phyloP scores from a whole-genome alignment of 2,113 vertebrate species.

The Macquaria australasica region DNA sequence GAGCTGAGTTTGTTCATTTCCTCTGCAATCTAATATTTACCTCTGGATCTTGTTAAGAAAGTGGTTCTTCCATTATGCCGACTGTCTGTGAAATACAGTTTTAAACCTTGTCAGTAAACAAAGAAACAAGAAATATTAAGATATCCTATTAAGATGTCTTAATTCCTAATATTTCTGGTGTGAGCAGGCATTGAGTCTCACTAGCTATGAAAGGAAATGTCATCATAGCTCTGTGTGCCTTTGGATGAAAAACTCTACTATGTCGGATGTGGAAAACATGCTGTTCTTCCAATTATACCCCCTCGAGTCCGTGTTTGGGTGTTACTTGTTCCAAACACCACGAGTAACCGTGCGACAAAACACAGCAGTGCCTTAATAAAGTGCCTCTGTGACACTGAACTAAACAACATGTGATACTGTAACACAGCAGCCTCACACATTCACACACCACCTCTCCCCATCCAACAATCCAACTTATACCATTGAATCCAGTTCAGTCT shows the following conservation, averaged over 20 bases:
- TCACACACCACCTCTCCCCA: constrained; percentile 5
- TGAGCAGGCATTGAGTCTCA: constrained; percentile 1
- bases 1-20: not conserved
- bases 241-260: not conserved
- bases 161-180: constrained; percentile 5
- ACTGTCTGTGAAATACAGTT: not conserved
- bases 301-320: constrained; percentile 15
- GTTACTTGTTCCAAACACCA: constrained; percentile 20
- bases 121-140: not conserved
- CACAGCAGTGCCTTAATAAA: constrained; percentile 22
- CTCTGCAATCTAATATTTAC: not conserved
- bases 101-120: too few species aligned
- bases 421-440: not conserved
- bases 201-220: constrained; percentile 53
- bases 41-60: not conserved
- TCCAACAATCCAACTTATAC: constrained; percentile 71
- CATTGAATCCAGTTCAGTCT: constrained; percentile 85
- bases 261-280: constrained; percentile 48
- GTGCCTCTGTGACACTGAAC: constrained; percentile 18
- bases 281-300: constrained; percentile 45
- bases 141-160: not conserved
- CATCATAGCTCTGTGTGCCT: constrained; percentile 38
- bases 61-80: not conserved
- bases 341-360: not conserved
- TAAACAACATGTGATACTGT: constrained; percentile 26